Percentiles rank a stretch among this genome's conserved stretches.
Evolutionary conservation across 2,113 vertebrate species (phyloP).

Genomic region (Xyliphius kryptos): DNA sequence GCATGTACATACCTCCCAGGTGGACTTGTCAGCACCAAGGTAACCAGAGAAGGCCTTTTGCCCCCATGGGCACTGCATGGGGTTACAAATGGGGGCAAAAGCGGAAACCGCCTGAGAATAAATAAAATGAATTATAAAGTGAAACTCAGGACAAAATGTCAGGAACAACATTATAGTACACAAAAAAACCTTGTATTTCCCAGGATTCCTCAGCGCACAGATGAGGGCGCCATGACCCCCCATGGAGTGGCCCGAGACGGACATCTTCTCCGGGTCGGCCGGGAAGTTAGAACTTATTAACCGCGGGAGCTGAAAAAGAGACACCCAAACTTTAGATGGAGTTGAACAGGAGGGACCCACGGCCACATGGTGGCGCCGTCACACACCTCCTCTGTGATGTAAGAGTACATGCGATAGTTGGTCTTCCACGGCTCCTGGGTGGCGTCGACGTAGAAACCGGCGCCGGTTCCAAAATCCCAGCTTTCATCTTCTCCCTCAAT

Average conservation of each 20-base stretch:
- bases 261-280: conserved; percentile 77
- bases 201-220: conserved; percentile 83
- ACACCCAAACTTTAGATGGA: background rate
- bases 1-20: conserved; percentile 74
- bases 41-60: conserved; percentile 90
- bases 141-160: background rate
- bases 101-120: conserved; percentile 80
- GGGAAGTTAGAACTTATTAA: conserved; percentile 86
- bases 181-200: conserved; percentile 76
- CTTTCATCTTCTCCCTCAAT: conserved; percentile 91
- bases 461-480: conserved; percentile 95
- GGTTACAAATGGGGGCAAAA: conserved; percentile 95
- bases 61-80: conserved; percentile 87
- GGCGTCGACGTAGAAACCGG: conserved; percentile 89
- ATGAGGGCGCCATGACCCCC: conserved; percentile 82
- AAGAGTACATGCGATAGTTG: conserved; percentile 94
- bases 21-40: conserved; percentile 76
- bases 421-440: conserved; percentile 89
- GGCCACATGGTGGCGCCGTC: no score
- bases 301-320: conserved; percentile 67
- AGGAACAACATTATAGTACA: no score
- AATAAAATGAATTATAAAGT: background rate
- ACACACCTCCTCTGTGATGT: conserved; percentile 84
- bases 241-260: conserved; percentile 87
- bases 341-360: no score